Evolutionary conservation across 2,113 vertebrate species (phyloP).

Genomic region (Clarias batrachus): DNA sequence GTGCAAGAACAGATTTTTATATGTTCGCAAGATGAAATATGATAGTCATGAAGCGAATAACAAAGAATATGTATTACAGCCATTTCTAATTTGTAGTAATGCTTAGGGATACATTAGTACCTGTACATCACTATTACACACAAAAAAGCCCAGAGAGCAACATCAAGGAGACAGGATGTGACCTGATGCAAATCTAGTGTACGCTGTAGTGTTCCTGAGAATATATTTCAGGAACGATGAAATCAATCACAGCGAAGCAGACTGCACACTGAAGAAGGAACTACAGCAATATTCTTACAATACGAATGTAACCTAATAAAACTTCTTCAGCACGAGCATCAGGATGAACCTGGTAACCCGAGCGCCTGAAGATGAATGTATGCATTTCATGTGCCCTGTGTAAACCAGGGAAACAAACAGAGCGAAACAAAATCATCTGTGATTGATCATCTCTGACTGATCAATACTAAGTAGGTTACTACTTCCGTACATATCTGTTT

Average conservation of each 20-base stretch:
- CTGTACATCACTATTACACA: background rate
- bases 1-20: background rate
- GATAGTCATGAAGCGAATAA: background rate
- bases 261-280: background rate
- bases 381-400: background rate
- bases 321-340: background rate
- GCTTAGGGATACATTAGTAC: background rate
- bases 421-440: background rate
- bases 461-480: background rate
- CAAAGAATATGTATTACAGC: background rate
- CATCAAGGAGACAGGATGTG: background rate
- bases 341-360: background rate
- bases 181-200: background rate
- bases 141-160: background rate
- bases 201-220: background rate
- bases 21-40: background rate
- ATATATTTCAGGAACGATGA: background rate
- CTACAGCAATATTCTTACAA: background rate
- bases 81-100: background rate
- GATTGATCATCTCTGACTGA: background rate
- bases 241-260: background rate
- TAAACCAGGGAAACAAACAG: background rate
- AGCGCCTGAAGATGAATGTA: background rate
- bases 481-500: background rate
- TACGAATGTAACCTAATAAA: background rate